phyloP scores from a whole-genome alignment of 2,797 vertebrate genomes.

The Mormyrops attenuatus region DNA sequence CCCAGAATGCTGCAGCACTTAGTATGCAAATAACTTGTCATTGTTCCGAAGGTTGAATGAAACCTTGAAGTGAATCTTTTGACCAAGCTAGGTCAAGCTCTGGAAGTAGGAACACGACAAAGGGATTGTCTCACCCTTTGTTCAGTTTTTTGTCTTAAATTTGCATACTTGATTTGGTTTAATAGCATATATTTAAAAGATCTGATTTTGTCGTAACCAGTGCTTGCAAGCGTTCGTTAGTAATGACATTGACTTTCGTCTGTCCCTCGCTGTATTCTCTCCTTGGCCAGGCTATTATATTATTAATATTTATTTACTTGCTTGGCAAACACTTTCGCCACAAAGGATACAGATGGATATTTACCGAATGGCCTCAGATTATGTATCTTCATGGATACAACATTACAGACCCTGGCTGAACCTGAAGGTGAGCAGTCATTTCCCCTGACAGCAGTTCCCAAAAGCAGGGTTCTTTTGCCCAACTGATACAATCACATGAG shows the following conservation, averaged over 20 bases:
- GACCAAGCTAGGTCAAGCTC: not conserved
- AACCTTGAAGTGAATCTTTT: not conserved
- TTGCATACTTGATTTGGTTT: not conserved
- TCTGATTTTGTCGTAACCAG: not conserved
- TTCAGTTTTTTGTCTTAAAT: not conserved
- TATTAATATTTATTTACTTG: not conserved
- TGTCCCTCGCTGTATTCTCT: not conserved
- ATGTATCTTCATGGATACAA: not conserved
- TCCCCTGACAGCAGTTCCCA: not conserved
- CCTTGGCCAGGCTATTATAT: not conserved
- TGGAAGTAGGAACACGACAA: not conserved
- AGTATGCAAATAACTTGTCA: conserved; percentile 6
- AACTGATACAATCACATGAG: not conserved
- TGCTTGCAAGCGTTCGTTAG: not conserved
- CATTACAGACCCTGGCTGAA: not conserved
- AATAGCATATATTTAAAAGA: not conserved
- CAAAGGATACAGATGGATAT: not conserved
- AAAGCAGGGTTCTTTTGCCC: not conserved
- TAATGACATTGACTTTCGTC: not conserved
- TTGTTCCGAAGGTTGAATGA: not conserved
- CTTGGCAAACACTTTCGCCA: not conserved
- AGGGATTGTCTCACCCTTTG: not conserved
- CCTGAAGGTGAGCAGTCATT: not conserved
- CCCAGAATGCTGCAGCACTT: not conserved
- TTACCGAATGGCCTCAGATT: not conserved